Evolutionary conservation across 2,888 invertebrate species (phyloP), one percentile per base, ranked within the genome.

Genomic region (Drosophila bunnanda): DNA sequence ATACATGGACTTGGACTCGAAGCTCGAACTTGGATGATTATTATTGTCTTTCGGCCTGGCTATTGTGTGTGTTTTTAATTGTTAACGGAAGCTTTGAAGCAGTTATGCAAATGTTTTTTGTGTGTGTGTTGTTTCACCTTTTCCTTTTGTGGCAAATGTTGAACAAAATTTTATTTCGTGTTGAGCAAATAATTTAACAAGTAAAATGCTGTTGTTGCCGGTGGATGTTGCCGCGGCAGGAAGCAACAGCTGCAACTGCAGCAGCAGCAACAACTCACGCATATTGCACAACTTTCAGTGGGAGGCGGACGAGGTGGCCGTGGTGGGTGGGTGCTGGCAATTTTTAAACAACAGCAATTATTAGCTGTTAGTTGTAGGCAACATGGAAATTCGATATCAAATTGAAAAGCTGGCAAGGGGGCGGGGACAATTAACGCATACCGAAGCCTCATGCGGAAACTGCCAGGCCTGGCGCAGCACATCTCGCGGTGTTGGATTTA

Each of bases 31-130:
- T 32, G 28, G 69, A 74, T 56, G 50, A 52, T 73, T 65, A 55
- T 74, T 53, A 56, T 56, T 39, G 50, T 54, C 36, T 69, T 66
- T 44, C 7, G 38, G 36, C 54, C 54, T 48, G 43, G 50, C 59
- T 69, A 36, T 56, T 69, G 64, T 77, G 78, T 58, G 60, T 75
- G 64, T 66, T 64, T 82, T 85, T 81, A 81, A 81, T 81, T 85
- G 79, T 81, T 85, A 81, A 82, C 80, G 81, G 85, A 81, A 81
- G 77, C 68, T 36, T 44, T 34, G 36, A 54, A 54, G 64, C 56
- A 65, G 80, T 82, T 85, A 85, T 81, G 85, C 75, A 81, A 84
- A 85, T 84, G 66, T 17, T 44, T 38, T 36, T 65, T 52, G 66
- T 60, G 32, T 79, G 7, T 43, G 22, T 57, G 57, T 58, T 71